Conservation (phyloP, 2,888 invertebrate genomes). For the Cartodere bifasciata region DNA sequence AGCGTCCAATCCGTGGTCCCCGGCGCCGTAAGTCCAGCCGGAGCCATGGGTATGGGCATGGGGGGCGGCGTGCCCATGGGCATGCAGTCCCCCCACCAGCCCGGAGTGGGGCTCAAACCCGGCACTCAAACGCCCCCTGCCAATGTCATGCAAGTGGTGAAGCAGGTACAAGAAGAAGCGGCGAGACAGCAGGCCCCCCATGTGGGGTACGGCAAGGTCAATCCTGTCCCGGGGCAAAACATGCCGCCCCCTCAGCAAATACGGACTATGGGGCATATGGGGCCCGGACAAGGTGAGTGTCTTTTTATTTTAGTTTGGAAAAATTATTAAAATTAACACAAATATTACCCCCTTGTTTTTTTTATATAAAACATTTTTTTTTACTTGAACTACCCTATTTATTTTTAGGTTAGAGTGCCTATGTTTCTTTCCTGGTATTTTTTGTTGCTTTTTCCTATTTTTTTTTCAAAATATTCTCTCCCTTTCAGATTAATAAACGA, state of each 20-base stretch:
- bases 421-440: too few relatives aligned
- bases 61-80: constrained; percentile 35
- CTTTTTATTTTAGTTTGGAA: constrained; percentile 9
- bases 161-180: constrained; percentile 77
- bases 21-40: constrained; percentile 42
- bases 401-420: too few relatives aligned
- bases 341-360: too few relatives aligned
- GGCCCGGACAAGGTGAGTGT: constrained; percentile 34
- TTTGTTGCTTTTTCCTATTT: too few relatives aligned
- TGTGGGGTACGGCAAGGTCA: constrained; percentile 59
- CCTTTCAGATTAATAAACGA: too few relatives aligned
- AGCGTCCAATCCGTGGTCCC: constrained; percentile 36
- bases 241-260: constrained; percentile 49
- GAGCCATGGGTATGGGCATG: constrained; percentile 19
- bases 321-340: too few relatives aligned
- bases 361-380: background rate
- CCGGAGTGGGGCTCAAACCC: constrained; percentile 38
- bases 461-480: too few relatives aligned
- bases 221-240: constrained; percentile 41
- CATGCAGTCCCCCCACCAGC: constrained; percentile 36
- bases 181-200: constrained; percentile 79
- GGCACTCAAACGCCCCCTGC: constrained; percentile 62
- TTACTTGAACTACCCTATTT: too few relatives aligned
- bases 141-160: constrained; percentile 60
- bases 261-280: constrained; percentile 30